These are phyloP conservation scores for Montipora efflorescens DNA, from an alignment of 64 coral and sea anemone species.

Conservation along the genomic window DNA sequence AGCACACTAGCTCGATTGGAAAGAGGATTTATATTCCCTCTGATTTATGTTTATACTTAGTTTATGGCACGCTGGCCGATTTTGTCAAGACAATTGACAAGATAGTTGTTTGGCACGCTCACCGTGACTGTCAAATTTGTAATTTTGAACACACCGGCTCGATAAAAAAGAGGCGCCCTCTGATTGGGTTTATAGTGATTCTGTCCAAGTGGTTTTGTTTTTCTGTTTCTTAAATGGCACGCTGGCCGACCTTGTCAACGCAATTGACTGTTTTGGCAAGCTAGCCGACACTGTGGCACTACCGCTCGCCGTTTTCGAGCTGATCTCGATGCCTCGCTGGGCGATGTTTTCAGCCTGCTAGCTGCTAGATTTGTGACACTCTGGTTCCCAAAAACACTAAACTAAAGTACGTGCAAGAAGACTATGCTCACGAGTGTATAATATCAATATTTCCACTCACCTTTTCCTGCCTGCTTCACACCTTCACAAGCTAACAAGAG, in stretches of 20 bases:
- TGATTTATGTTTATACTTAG: too few relatives aligned
- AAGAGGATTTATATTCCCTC: background rate
- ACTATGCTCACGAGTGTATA: background rate
- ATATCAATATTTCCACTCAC: slow-evolving; percentile 17
- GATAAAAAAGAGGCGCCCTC: background rate
- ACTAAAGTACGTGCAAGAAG: background rate
- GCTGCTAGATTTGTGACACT: background rate
- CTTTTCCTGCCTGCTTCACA: background rate
- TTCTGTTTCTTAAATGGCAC: slow-evolving; percentile 8
- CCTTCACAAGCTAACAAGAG: background rate
- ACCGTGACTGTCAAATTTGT: too few relatives aligned
- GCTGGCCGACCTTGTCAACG: background rate
- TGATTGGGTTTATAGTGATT: background rate
- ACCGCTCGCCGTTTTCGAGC: background rate
- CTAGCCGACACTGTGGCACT: background rate
- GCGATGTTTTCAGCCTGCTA: slow-evolving; percentile 4
- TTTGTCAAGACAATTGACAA: too few relatives aligned
- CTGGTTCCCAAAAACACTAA: background rate
- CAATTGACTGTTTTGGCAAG: too few relatives aligned
- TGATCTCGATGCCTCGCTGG: background rate
- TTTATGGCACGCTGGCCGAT: too few relatives aligned
- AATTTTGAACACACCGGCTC: too few relatives aligned
- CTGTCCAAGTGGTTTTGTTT: background rate
- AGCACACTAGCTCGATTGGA: background rate
- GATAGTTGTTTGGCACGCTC: too few relatives aligned